Evolutionary conservation across 2,113 vertebrate genomes (phyloP), one percentile per base, ranked within the genome.

Genomic region (Dunckerocampus dactyliophorus): DNA sequence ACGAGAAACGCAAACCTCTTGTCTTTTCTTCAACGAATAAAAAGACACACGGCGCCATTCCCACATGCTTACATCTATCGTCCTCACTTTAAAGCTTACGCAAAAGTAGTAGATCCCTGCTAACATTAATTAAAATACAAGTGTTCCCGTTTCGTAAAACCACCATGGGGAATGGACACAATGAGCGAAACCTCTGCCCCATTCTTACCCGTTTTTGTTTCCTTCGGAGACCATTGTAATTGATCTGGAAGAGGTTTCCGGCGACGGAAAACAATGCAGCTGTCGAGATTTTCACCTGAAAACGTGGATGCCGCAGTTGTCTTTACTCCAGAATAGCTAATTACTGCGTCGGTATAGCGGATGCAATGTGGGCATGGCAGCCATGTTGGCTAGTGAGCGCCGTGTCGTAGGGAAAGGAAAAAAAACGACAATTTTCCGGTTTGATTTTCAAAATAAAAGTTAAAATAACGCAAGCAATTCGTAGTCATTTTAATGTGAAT

Each of bases 131-230:
- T 43, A 43, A 14, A 42, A 43, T 4, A 43, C 39, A 43, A 14
- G 39, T 12, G 13, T 3, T 43, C 39, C 2, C 39, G 39, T 14
- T 43, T 12, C 13, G 2, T 14, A 43, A 14, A 43, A 43, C 39
- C 12, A 43, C 39, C 13, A 12, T 43, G 13, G 39, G 39, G 7
- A 43, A 43, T 43, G 39, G 13, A 43, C 39, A 43, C 39, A 43
- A 43, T 43, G 39, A 43, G 11, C 3, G 39, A 43, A 43, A 13
- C 39, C 63, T 61, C 50, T 78, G 79, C 72, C 86, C 74, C 54
- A 21, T 42, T 80, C 85, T 90, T 91, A 92, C 91, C 91, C 89
- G 89, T 88, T 90, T 89, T 92, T 92, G 90, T 90, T 89, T 84
- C 88, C 90, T 86, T 92, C 91, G 61, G 89, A 92, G 76, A 92